phyloP scores from a whole-genome alignment of 37 sponge, comb jelly and placozoan genomes.

The Halichondria panicea region DNA sequence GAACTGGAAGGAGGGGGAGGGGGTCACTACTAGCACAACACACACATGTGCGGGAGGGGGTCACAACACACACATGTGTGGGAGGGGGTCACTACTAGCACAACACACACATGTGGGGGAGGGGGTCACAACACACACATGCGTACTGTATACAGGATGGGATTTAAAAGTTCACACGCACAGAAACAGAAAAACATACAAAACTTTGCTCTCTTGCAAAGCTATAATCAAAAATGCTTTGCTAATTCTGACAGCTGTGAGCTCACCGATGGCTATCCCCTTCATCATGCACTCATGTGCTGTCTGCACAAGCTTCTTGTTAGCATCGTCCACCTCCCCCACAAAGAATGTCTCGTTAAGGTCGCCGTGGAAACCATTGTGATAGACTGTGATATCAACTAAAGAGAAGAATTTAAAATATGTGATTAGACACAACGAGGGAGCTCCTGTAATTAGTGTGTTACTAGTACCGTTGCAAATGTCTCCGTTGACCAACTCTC shows the following conservation, averaged over 20 bases:
- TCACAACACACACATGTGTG: background rate
- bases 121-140: background rate
- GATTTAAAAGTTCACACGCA: too few relatives aligned
- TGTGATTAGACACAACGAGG: background rate
- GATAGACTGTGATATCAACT: conserved; percentile 85
- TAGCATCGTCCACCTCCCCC: conserved; percentile 82
- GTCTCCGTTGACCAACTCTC: conserved; percentile 91
- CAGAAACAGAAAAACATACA: too few relatives aligned
- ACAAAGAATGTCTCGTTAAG: conserved; percentile 96
- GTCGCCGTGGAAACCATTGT: conserved; percentile 95
- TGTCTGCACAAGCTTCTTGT: conserved; percentile 66
- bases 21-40: background rate
- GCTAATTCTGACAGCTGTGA: background rate
- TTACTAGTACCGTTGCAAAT: conserved; percentile 78
- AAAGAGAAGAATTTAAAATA: background rate
- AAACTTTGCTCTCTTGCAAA: too few relatives aligned
- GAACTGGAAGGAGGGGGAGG: conserved; percentile 50
- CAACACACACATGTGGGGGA: background rate
- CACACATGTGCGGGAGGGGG: background rate
- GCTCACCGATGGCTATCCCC: conserved; percentile 75
- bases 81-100: background rate
- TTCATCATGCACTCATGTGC: conserved; percentile 90
- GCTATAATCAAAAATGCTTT: too few relatives aligned
- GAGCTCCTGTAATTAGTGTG: background rate
- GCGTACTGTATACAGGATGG: too few relatives aligned